Percentiles rank a stretch among this genome's conserved stretches.
Evolutionary conservation across 2,888 invertebrate species (phyloP).

Genomic region (Volucella inflata): DNA sequence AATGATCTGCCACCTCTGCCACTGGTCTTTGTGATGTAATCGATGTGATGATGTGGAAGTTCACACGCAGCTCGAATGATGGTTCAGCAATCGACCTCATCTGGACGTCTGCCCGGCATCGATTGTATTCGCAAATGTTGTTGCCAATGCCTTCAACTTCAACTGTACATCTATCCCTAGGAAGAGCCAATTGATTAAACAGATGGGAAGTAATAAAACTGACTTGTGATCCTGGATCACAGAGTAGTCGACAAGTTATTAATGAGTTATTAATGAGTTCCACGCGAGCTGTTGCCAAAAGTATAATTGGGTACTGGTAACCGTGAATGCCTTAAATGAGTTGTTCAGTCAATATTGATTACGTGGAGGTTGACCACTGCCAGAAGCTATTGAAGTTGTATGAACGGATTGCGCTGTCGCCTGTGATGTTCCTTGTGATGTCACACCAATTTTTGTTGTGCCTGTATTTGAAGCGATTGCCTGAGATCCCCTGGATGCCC

Average conservation of each 20-base stretch:
- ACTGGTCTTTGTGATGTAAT: constrained; percentile 58
- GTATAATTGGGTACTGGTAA: constrained; percentile 4
- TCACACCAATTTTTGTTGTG: no score
- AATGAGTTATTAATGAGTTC: constrained; percentile 20
- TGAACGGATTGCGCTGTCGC: background rate
- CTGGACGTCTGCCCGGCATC: background rate
- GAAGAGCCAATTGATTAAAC: constrained; percentile 39
- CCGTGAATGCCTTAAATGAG: constrained; percentile 2
- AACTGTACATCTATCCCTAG: constrained; percentile 7
- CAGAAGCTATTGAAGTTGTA: background rate
- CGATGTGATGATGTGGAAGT: background rate
- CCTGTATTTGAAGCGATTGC: background rate
- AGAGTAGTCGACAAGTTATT: constrained; percentile 42
- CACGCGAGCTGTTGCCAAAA: constrained; percentile 36
- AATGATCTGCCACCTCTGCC: constrained; percentile 67
- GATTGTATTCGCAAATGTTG: background rate
- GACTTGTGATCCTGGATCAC: constrained; percentile 47
- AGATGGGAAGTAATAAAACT: constrained; percentile 39
- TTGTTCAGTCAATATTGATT: constrained; percentile 19
- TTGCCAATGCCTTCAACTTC: constrained; percentile 34
- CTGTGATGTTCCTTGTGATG: background rate
- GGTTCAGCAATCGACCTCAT: constrained; percentile 1
- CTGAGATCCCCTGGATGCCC: background rate
- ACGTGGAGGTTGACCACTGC: constrained; percentile 9
- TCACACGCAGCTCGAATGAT: constrained; percentile 22